Base-by-base conservation (phyloP, 2,113 vertebrate species). In the Peromyscus californicus region DNA sequence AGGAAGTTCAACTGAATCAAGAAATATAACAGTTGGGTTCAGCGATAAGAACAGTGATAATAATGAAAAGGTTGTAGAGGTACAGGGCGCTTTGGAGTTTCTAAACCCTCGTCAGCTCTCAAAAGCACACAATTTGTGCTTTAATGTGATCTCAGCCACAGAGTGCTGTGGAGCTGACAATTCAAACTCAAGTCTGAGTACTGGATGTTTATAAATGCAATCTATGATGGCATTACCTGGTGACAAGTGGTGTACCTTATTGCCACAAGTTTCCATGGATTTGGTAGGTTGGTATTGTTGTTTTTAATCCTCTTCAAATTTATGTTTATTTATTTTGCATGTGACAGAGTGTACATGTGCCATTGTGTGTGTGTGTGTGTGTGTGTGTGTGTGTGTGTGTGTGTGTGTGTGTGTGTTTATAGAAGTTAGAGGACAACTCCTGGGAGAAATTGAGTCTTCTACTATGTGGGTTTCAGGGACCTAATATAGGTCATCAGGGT, bases 1-100 rank as follows among this genome's bases (percentile, higher is more conserved):
- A 87, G 76, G 69, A 95, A 95, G 69, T 54, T 90, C 90, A 96
- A 61, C 29, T 90, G 88, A 61, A 92, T n/a, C 2, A 88, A 79
- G 39, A 74, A 39, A 90, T 78, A 69, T 59, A 15, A 54, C 39
- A 75, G 29, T 26, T 89, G 54, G 51, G 17, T n/a, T 91, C 51
- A 89, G 72, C 89, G 48, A 75, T 21, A 42, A 93, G 74, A 92
- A 95, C 57, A 36, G 85, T 78, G 45, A 45, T 96, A 57, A 67
- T 93, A 75, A 82, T 86, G 59, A 72, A 86, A 88, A 39, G 42
- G 54, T 6, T 91, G 63, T 85, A 74, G 11, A 75, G 33, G 51
- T 65, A 63, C 21, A 67, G 70, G 76, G 42, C 15, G 1, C 39
- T 92, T 83, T 85, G 51, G 45, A 54, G 67, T 96, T 90, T 97